Percentiles rank a stretch among this genome's conserved stretches.
Conservation (phyloP, 2,888 invertebrate genomes). For the Seira ritae region DNA sequence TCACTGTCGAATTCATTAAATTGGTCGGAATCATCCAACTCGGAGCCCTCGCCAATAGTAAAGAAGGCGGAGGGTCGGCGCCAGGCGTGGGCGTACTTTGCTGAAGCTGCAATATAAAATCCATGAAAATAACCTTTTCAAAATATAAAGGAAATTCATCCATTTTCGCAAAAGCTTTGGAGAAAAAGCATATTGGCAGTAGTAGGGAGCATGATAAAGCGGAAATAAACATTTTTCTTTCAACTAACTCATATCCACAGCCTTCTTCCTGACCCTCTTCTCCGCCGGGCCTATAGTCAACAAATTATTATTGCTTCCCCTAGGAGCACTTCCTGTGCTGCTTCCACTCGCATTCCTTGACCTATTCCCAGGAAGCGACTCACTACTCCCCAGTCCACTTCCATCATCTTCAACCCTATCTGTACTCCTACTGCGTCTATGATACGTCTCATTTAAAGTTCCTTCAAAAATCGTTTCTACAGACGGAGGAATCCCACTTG, state of each 20-base stretch:
- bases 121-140: slow-evolving; percentile 1
- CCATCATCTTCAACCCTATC: too few relatives aligned
- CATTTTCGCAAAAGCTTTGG: neutral
- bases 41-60: slow-evolving; percentile 72
- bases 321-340: neutral
- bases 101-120: slow-evolving; percentile 41
- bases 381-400: too few relatives aligned
- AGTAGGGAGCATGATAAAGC: neutral
- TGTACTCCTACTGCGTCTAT: too few relatives aligned
- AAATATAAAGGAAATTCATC: neutral
- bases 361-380: too few relatives aligned
- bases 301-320: slow-evolving; percentile 8
- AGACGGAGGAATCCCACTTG: too few relatives aligned
- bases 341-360: neutral
- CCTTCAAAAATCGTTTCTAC: too few relatives aligned
- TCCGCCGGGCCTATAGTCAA: neutral
- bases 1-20: slow-evolving; percentile 72
- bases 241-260: slow-evolving; percentile 42
- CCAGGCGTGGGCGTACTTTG: slow-evolving; percentile 60
- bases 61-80: slow-evolving; percentile 72
- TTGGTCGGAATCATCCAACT: slow-evolving; percentile 69
- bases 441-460: too few relatives aligned
- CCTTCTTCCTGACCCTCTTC: slow-evolving; percentile 32
- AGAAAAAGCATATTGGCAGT: neutral
- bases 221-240: neutral